Evolutionary conservation across 2,797 vertebrate species (phyloP).

Genomic region (Smutsia gigantea): DNA sequence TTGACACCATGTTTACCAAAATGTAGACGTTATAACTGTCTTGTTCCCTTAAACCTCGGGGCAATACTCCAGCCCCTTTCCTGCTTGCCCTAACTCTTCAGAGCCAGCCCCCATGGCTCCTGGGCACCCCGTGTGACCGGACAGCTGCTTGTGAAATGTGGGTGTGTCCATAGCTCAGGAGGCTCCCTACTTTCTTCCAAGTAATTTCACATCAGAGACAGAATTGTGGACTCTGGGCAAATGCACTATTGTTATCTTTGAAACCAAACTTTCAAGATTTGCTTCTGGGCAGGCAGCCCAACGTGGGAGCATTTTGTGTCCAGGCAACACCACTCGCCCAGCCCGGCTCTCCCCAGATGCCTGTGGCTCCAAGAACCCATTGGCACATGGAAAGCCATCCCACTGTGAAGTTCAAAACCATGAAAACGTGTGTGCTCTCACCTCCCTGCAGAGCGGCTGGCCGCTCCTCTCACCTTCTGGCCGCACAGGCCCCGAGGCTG

Average conservation of each 20-base stretch:
- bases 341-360: too few relatives aligned
- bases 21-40: not conserved
- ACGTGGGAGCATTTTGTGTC: not conserved
- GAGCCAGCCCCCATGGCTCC: not conserved
- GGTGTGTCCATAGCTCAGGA: not conserved
- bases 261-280: not conserved
- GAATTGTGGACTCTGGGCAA: not conserved
- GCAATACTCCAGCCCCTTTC: not conserved
- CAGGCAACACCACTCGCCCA: not conserved
- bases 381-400: too few relatives aligned
- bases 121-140: too few relatives aligned
- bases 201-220: not conserved
- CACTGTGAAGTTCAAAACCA: constrained; percentile 31
- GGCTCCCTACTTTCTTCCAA: not conserved
- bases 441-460: not conserved
- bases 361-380: too few relatives aligned
- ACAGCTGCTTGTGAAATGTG: not conserved
- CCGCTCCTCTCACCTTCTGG: constrained; percentile 52
- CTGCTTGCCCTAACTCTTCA: not conserved
- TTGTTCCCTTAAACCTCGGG: not conserved
- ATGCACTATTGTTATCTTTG: not conserved
- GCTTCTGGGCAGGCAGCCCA: not conserved
- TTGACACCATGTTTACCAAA: not conserved
- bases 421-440: not conserved
- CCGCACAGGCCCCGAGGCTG: constrained; percentile 1